Percentiles rank a stretch among this genome's conserved stretches.
These are phyloP conservation scores for Graptemys geographica DNA, from an alignment of 2,797 vertebrate species.

Conservation along the genomic window DNA sequence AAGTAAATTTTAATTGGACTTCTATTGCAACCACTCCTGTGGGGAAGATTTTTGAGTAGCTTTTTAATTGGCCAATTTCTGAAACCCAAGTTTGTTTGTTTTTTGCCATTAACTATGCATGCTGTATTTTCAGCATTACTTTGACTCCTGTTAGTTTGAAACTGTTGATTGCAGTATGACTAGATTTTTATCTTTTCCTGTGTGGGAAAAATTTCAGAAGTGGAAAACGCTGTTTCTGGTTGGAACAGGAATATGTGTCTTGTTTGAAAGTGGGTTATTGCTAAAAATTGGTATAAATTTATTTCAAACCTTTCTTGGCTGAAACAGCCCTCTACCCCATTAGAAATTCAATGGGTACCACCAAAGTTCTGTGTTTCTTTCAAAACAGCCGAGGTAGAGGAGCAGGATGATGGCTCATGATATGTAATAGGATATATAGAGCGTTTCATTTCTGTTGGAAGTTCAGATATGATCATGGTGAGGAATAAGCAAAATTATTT, in stretches of 20 bases:
- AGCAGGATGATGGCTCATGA: background rate
- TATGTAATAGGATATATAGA: background rate
- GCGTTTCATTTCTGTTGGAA: background rate
- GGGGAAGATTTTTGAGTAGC: background rate
- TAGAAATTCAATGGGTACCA: background rate
- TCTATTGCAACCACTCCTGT: background rate
- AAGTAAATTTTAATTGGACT: background rate
- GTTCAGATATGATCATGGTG: background rate
- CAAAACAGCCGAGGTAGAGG: background rate
- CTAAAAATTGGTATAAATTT: background rate
- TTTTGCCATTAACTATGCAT: background rate
- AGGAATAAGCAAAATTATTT: background rate
- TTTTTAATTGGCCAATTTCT: conserved; percentile 1
- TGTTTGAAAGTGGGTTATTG: background rate
- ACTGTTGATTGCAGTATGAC: background rate
- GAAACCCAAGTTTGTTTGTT: background rate
- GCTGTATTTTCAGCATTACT: background rate
- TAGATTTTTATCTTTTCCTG: background rate
- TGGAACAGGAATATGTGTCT: background rate
- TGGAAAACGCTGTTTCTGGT: background rate
- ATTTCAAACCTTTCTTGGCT: background rate
- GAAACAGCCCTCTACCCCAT: background rate
- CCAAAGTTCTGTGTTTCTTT: background rate
- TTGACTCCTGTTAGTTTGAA: conserved; percentile 38
- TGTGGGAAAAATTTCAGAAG: background rate